These are phyloP conservation scores for Rotaria socialis DNA, from an alignment of 2,888 invertebrate genomes.

Conservation along the genomic window DNA sequence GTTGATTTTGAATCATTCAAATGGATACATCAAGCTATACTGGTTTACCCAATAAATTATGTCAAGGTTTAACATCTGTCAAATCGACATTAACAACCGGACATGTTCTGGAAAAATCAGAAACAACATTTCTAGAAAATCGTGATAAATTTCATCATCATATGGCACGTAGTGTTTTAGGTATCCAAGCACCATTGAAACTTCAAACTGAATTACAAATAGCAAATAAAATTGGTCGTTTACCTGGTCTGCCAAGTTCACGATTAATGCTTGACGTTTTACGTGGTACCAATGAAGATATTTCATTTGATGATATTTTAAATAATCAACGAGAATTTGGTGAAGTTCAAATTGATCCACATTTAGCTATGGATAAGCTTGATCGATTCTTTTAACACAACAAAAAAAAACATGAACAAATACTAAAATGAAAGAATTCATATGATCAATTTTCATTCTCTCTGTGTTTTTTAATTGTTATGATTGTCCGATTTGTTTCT, in stretches of 20 bases:
- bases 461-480: not conserved
- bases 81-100: slow-evolving; percentile 5
- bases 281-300: slow-evolving; percentile 35
- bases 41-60: slow-evolving; percentile 13
- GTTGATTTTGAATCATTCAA: not conserved
- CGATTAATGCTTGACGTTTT: slow-evolving; percentile 9
- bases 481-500: not conserved
- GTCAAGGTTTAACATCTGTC: not conserved
- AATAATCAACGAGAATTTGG: slow-evolving; percentile 25
- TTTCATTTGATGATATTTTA: slow-evolving; percentile 32
- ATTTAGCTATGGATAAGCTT: slow-evolving; percentile 19
- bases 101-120: not conserved
- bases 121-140: not conserved
- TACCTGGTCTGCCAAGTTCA: slow-evolving; percentile 9
- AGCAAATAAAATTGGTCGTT: slow-evolving; percentile 15
- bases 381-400: slow-evolving; percentile 1
- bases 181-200: slow-evolving; percentile 36
- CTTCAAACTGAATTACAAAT: not conserved
- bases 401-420: not conserved
- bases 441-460: not conserved
- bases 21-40: slow-evolving; percentile 8
- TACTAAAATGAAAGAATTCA: not conserved
- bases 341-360: slow-evolving; percentile 28
- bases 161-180: slow-evolving; percentile 30
- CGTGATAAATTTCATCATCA: slow-evolving; percentile 3